phyloP scores from a whole-genome alignment of 2,888 invertebrate genomes.

The Trichopoda pennipes region DNA sequence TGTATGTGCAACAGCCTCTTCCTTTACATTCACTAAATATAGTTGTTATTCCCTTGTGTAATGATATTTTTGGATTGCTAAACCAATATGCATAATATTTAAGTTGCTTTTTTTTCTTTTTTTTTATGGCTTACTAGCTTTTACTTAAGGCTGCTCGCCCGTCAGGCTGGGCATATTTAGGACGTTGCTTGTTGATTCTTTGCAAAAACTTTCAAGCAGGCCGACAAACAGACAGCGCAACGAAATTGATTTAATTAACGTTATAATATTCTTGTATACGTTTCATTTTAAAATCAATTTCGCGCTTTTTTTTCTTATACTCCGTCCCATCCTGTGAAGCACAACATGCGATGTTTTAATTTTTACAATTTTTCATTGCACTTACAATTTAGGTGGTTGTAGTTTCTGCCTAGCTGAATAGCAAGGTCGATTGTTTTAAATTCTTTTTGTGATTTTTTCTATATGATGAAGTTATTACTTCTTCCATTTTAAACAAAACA shows the following conservation, averaged over 20 bases:
- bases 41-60: conserved; percentile 57
- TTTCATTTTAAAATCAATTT: conserved; percentile 10
- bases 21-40: conserved; percentile 30
- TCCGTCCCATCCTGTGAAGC: neutral
- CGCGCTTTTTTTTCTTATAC: neutral
- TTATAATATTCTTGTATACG: neutral
- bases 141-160: neutral
- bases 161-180: neutral
- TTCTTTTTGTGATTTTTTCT: too few relatives aligned
- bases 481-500: too few relatives aligned
- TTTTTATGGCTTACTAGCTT: conserved; percentile 26
- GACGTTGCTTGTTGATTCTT: neutral
- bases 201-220: neutral
- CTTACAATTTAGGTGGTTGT: neutral
- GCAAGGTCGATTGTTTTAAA: neutral
- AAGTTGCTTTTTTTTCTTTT: conserved; percentile 11
- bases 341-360: neutral
- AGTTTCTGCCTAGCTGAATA: neutral
- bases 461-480: too few relatives aligned
- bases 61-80: conserved; percentile 39
- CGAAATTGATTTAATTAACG: conserved; percentile 39
- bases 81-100: conserved; percentile 41
- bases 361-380: neutral
- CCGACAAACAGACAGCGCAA: conserved; percentile 28
- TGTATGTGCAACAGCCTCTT: conserved; percentile 38